A percentile compares a stretch with the other conserved stretches of the same genome.
Evolutionary conservation across 2,888 invertebrate species (phyloP).

Genomic region (Glaucopsyche alexis): DNA sequence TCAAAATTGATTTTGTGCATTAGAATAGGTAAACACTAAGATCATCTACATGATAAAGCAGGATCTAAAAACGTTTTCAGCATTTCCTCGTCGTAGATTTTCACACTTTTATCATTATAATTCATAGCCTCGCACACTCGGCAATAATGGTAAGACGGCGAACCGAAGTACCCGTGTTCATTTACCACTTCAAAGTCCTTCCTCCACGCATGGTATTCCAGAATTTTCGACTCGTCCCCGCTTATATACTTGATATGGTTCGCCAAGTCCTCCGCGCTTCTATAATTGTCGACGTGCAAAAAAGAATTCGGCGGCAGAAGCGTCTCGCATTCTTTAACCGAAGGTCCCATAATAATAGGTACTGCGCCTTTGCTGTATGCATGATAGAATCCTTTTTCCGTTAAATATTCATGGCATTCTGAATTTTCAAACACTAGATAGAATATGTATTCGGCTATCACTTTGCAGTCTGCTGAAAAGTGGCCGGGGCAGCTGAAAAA

Average conservation of each 20-base stretch:
- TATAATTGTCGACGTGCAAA: slow-evolving; percentile 80
- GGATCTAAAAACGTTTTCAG: slow-evolving; percentile 50
- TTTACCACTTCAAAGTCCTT: slow-evolving; percentile 77
- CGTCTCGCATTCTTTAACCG: slow-evolving; percentile 64
- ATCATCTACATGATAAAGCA: slow-evolving; percentile 33
- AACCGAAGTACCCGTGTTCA: slow-evolving; percentile 85
- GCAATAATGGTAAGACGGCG: slow-evolving; percentile 81
- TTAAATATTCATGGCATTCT: slow-evolving; percentile 84
- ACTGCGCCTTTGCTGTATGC: slow-evolving; percentile 81
- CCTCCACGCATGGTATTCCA: slow-evolving; percentile 81
- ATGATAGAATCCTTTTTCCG: slow-evolving; percentile 85
- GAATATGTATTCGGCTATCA: slow-evolving; percentile 81
- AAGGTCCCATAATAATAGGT: slow-evolving; percentile 83
- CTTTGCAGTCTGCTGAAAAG: slow-evolving; percentile 79
- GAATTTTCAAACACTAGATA: slow-evolving; percentile 86
- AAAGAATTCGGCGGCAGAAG: slow-evolving; percentile 83
- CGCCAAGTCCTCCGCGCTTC: slow-evolving; percentile 72
- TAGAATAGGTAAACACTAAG: not conserved
- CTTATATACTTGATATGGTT: slow-evolving; percentile 72
- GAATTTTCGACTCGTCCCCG: slow-evolving; percentile 51
- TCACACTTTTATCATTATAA: slow-evolving; percentile 67
- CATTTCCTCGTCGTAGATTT: slow-evolving; percentile 47
- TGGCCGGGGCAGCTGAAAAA: slow-evolving; percentile 82
- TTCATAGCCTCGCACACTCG: slow-evolving; percentile 84
- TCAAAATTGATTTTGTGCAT: no score